Percentiles rank a stretch among this genome's conserved stretches.
Evolutionary conservation across 2,888 invertebrate species (phyloP).

Genomic region (Timandra comae): DNA sequence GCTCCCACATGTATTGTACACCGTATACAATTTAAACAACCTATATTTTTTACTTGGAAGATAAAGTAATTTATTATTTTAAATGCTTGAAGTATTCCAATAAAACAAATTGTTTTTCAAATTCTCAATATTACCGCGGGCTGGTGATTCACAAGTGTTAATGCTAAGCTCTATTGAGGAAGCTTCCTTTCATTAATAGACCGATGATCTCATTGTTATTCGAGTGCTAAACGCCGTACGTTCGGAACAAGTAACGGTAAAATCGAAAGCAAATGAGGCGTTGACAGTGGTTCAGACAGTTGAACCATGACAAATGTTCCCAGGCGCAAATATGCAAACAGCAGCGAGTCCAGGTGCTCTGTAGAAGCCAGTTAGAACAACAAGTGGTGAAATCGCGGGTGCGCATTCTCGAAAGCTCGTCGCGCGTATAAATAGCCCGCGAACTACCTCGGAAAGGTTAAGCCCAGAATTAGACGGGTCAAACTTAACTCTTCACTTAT

Average conservation of each 20-base stretch:
- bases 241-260: background rate
- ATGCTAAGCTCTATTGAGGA: too few relatives aligned
- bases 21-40: too few relatives aligned
- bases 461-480: constrained; percentile 58
- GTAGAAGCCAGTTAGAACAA: constrained; percentile 12
- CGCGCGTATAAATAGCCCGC: constrained; percentile 49
- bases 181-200: too few relatives aligned
- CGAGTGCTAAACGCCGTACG: too few relatives aligned
- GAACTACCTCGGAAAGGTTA: constrained; percentile 63
- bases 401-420: constrained; percentile 45
- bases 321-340: constrained; percentile 18
- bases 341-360: constrained; percentile 17
- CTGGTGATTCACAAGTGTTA: too few relatives aligned
- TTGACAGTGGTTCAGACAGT: constrained; percentile 4
- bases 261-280: constrained; percentile 8
- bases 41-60: too few relatives aligned
- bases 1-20: constrained; percentile 6
- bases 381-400: constrained; percentile 14
- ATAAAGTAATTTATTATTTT: too few relatives aligned
- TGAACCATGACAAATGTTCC: constrained; percentile 26
- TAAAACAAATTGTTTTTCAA: too few relatives aligned
- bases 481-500: constrained; percentile 67
- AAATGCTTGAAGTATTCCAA: too few relatives aligned
- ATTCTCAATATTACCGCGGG: too few relatives aligned
- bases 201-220: too few relatives aligned